Percentiles rank a stretch among this genome's conserved stretches.
Evolutionary conservation across 23 tunicate species (phyloP).

Genomic region (Ascidia mentula): DNA sequence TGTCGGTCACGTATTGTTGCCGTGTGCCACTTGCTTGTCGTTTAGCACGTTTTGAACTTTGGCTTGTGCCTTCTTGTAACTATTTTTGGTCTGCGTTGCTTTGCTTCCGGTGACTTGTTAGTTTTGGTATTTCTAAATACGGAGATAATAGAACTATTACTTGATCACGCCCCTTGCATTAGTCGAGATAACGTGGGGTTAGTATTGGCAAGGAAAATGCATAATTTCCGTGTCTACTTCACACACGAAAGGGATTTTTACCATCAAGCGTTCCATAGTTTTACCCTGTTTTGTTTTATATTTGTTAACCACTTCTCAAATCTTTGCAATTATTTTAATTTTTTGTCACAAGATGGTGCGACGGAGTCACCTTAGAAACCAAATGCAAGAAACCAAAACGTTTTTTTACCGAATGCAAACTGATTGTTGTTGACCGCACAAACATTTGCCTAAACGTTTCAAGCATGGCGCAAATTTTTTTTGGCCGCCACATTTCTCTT

Average conservation of each 20-base stretch:
- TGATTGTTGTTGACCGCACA: no score
- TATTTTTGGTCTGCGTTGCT: background rate
- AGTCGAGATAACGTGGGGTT: background rate
- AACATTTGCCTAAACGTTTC: no score
- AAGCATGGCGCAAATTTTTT: no score
- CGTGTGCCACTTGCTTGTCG: background rate
- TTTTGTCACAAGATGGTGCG: background rate
- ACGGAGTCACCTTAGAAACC: slow-evolving; percentile 10
- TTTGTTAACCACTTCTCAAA: background rate
- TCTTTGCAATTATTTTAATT: background rate
- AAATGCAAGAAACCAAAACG: background rate
- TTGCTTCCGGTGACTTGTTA: background rate
- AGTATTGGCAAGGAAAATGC: background rate
- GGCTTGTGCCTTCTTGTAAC: background rate
- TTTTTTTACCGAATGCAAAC: no score
- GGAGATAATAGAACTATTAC: background rate
- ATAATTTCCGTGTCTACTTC: background rate
- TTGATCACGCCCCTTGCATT: background rate
- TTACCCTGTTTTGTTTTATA: background rate
- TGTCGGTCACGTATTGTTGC: slow-evolving; percentile 3
- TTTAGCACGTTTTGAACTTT: background rate
- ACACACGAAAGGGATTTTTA: background rate
- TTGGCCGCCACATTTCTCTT: no score
- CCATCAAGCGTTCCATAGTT: background rate
- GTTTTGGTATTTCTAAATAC: background rate